Conservation (phyloP, 2,888 invertebrate species). For the Tetragonisca angustula region DNA sequence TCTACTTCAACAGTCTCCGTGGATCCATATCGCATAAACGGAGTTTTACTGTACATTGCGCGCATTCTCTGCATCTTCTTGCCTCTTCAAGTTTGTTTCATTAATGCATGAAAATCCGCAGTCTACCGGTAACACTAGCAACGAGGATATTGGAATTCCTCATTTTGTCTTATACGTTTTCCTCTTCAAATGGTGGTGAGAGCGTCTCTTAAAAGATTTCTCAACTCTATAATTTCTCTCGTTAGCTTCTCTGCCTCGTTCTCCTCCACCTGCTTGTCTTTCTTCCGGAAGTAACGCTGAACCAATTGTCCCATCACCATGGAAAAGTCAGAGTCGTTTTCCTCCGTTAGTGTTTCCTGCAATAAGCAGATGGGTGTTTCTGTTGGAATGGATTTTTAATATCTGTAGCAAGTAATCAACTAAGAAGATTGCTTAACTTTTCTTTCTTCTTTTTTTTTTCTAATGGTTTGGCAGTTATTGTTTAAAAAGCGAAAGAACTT, state of each 20-base stretch:
- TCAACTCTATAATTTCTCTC: constrained; percentile 83
- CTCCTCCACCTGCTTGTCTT: constrained; percentile 79
- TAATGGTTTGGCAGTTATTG: not conserved
- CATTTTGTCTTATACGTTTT: too few species aligned
- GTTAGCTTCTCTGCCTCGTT: constrained; percentile 84
- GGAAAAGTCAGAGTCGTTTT: constrained; percentile 84
- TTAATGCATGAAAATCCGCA: too few species aligned
- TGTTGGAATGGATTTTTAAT: not conserved
- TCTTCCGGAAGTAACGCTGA: constrained; percentile 87
- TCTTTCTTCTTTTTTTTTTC: not conserved
- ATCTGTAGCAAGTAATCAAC: not conserved
- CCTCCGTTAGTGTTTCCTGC: constrained; percentile 83
- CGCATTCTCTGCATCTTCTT: too few species aligned
- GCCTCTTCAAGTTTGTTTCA: too few species aligned
- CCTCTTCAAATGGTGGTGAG: constrained; percentile 64
- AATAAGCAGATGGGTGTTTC: not conserved
- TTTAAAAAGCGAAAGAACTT: not conserved
- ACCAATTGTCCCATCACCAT: constrained; percentile 86
- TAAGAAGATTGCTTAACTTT: not conserved
- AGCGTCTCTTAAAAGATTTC: constrained; percentile 73
- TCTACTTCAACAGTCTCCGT: too few species aligned
- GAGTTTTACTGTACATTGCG: too few species aligned
- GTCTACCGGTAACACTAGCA: too few species aligned
- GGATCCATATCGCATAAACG: too few species aligned
- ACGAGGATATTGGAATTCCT: too few species aligned